Evolutionary conservation across 1,140 invertebrate genomes (phyloP), one percentile per base, ranked within the genome.

Genomic region (Lysiphlebus fabarum): DNA sequence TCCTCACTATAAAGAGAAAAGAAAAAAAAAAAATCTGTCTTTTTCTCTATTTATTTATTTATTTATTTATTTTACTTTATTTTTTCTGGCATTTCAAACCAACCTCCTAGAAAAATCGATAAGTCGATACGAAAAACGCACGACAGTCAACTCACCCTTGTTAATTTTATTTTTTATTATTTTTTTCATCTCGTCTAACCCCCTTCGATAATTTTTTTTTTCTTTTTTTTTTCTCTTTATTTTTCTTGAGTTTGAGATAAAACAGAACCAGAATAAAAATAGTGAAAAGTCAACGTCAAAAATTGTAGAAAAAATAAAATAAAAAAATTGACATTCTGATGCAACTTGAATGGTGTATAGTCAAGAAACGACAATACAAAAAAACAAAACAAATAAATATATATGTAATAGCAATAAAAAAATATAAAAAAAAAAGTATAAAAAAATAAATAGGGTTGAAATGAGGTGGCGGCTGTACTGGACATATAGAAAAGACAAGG

Each of bases 231-330:
- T 11, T 49, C 36, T 49, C 10, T 36, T 7, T 33, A 34, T 49
- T 49, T n/a, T n/a, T 36, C 48, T 49, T 17, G 48, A 49, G 48
- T 49, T 49, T 49, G 48, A 49, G 26, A 49, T 49, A 49, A 49
- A 49, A 33, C 33, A 36, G 26, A 36, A 3, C 8, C 48, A 7
- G 48, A 37, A 26, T 17, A 49, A 36, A 45, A 49, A 49, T 49
- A 8, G 26, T 34, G 9, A 33, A 49, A 36, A 49, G 48, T 49
- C 48, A 33, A 49, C 48, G 36, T 34, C 10, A 10, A 49, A 49
- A 49, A 49, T n/a, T n/a, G n/a, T n/a, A n/a, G 17, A 36, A 34
- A 36, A 3, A 49, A 49, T 36, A 26, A 34, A 34, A 49, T 7
- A 17, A 6, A 49, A 49, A 49, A 49, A 48, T 2, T 12, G 26